Conservation (phyloP, 2,888 invertebrate species). For the Archaeoteleia sp. region DNA sequence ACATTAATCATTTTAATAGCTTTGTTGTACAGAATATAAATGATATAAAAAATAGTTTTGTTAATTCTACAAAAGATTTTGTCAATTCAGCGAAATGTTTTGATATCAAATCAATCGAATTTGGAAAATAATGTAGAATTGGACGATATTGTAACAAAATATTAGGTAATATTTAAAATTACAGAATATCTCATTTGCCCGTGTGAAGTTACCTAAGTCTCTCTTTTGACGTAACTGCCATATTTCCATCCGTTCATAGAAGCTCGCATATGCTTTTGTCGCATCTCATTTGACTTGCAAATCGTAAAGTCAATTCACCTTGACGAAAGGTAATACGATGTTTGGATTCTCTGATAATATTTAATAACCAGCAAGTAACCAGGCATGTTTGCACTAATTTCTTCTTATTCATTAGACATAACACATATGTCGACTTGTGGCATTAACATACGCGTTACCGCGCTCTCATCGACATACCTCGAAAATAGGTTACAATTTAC, state of each 20-base stretch:
- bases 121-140: too few species aligned
- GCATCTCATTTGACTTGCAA: slow-evolving; percentile 51
- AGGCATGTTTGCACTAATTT: slow-evolving; percentile 44
- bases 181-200: slow-evolving; percentile 35
- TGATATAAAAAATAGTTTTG: too few species aligned
- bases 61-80: too few species aligned
- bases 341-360: slow-evolving; percentile 42
- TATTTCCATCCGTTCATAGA: slow-evolving; percentile 44
- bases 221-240: slow-evolving; percentile 42
- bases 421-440: not conserved
- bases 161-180: slow-evolving; percentile 33
- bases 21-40: too few species aligned
- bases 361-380: slow-evolving; percentile 45
- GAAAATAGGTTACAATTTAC: too few species aligned
- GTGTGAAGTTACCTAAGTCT: slow-evolving; percentile 24
- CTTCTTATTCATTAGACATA: slow-evolving; percentile 37
- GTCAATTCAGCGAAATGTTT: too few species aligned
- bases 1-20: too few species aligned
- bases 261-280: slow-evolving; percentile 49
- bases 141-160: too few species aligned
- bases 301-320: slow-evolving; percentile 50
- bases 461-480: too few species aligned
- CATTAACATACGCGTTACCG: too few species aligned
- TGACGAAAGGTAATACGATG: slow-evolving; percentile 35
- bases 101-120: too few species aligned